Percentiles rank a stretch among this genome's conserved stretches.
Conservation (phyloP, 2,113 vertebrate genomes). For the Saguinus imperator region DNA sequence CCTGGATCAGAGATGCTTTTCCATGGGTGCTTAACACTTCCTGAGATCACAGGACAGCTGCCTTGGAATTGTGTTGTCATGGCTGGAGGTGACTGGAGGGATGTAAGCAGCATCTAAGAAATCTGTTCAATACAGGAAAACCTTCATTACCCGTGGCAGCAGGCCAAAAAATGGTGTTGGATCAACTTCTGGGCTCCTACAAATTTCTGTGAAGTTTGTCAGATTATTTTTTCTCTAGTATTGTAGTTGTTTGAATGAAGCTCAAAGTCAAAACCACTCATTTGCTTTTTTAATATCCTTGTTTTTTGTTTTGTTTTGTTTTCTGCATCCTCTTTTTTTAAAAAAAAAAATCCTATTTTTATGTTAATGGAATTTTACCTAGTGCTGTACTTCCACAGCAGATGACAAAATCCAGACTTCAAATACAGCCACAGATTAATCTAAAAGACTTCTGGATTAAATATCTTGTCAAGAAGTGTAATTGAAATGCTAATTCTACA, state of each 20-base stretch:
- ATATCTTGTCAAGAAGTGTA: conserved; percentile 52
- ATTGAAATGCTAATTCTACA: conserved; percentile 60
- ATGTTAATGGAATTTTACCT: conserved; percentile 40
- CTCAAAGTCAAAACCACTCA: conserved; percentile 31
- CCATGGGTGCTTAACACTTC: background rate
- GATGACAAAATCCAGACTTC: conserved; percentile 64
- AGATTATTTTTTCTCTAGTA: conserved; percentile 26
- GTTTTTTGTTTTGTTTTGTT: background rate
- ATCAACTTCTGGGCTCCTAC: background rate
- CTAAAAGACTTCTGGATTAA: conserved; percentile 66
- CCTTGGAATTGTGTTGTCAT: background rate
- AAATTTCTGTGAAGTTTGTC: conserved; percentile 48
- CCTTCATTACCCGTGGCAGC: background rate
- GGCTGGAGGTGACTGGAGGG: background rate
- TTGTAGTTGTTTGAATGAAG: conserved; percentile 42
- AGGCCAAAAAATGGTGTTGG: background rate
- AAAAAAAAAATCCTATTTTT: background rate
- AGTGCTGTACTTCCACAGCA: background rate
- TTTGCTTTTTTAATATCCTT: background rate
- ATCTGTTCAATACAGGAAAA: background rate
- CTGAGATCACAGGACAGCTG: background rate
- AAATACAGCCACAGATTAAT: conserved; percentile 46
- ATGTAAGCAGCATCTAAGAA: background rate
- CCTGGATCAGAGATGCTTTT: background rate
- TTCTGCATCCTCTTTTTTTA: background rate